These are phyloP conservation scores for Platycnemis pennipes DNA, from an alignment of 2,888 invertebrate genomes.

Conservation along the genomic window DNA sequence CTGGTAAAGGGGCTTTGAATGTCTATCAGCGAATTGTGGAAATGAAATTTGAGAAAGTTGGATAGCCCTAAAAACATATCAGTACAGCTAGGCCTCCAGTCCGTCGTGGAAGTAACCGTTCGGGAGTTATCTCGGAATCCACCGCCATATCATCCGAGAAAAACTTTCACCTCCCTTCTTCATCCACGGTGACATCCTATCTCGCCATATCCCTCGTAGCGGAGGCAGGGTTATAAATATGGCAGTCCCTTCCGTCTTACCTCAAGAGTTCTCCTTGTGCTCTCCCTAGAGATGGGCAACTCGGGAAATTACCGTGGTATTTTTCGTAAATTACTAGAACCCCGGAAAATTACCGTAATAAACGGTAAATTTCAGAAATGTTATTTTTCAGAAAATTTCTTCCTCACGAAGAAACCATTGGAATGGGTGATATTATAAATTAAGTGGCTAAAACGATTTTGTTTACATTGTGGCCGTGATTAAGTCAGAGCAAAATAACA, in stretches of 20 bases:
- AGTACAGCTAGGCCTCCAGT: background rate
- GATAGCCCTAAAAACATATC: background rate
- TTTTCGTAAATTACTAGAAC: no score
- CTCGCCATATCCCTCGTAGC: background rate
- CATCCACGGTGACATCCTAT: constrained; percentile 15
- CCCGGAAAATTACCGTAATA: no score
- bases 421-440: no score
- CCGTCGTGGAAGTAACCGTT: background rate
- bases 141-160: background rate
- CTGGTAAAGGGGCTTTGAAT: background rate
- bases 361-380: no score
- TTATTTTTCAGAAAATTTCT: no score
- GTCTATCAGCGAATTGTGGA: background rate
- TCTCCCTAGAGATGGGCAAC: no score
- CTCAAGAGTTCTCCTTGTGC: background rate
- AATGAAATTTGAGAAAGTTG: background rate
- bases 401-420: no score
- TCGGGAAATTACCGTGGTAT: no score
- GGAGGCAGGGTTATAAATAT: constrained; percentile 10
- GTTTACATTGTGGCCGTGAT: no score
- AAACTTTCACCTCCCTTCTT: background rate
- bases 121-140: constrained; percentile 4
- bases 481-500: no score
- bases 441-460: no score
- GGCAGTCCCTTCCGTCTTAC: background rate